Percentiles rank a stretch among this genome's conserved stretches.
Conservation (phyloP, 2,113 vertebrate genomes). For the Pandion haliaetus region DNA sequence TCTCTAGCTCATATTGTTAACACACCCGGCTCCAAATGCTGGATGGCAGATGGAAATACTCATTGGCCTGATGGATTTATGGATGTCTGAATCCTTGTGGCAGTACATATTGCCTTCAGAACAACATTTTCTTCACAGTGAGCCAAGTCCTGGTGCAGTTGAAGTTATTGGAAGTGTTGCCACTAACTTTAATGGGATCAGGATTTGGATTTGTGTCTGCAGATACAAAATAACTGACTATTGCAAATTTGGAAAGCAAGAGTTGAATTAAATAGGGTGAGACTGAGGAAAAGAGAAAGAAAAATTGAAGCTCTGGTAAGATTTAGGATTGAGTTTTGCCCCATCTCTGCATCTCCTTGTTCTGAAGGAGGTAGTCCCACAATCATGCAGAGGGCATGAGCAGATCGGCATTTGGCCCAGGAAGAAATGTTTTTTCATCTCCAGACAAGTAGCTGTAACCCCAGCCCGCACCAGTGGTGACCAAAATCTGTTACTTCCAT, state of each 20-base stretch:
- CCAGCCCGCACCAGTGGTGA: not conserved
- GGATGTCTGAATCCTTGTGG: constrained; percentile 30
- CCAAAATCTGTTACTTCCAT: not conserved
- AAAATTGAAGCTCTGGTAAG: not conserved
- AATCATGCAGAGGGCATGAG: not conserved
- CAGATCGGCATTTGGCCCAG: not conserved
- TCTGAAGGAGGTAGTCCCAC: not conserved
- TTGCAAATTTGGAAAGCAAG: constrained; percentile 4
- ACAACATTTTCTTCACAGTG: constrained; percentile 39
- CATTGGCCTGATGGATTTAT: constrained; percentile 54
- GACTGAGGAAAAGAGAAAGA: not conserved
- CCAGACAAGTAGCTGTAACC: not conserved
- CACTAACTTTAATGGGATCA: constrained; percentile 43
- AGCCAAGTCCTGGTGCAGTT: constrained; percentile 25
- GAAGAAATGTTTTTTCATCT: not conserved
- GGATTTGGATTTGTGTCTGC: constrained; percentile 36
- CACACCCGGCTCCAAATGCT: not conserved
- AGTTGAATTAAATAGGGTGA: constrained; percentile 20
- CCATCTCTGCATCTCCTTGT: not conserved
- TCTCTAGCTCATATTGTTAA: constrained; percentile 47
- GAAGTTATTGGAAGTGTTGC: constrained; percentile 51
- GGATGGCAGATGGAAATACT: constrained; percentile 57
- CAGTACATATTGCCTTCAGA: constrained; percentile 32
- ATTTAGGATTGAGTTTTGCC: not conserved
- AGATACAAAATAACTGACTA: constrained; percentile 8